Conservation (phyloP, 1,140 invertebrate species). For the Drosophila malerkotliana region DNA sequence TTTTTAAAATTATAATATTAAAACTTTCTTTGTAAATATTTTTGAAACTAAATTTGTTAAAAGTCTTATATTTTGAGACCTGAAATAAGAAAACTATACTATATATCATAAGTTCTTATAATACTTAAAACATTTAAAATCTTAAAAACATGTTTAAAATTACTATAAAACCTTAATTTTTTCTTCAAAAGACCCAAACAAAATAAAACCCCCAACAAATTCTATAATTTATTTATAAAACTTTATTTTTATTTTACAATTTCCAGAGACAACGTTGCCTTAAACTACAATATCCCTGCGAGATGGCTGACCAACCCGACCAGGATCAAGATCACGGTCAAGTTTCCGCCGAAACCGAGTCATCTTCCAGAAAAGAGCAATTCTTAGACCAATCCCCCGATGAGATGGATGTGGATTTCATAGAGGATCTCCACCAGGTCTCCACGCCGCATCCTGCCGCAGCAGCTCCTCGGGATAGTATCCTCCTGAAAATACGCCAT, state of each 20-base stretch:
- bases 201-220: no score
- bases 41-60: no score
- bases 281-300: conserved; percentile 34
- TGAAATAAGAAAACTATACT: no score
- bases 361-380: conserved; percentile 5
- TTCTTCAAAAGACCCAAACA: not conserved
- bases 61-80: no score
- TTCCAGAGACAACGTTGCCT: conserved; percentile 46
- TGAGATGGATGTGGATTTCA: conserved; percentile 61
- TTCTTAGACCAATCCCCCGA: conserved; percentile 21
- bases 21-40: no score
- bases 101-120: no score
- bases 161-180: no score
- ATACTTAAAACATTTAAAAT: no score
- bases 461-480: conserved; percentile 62
- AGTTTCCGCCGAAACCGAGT: not conserved
- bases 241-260: no score
- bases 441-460: conserved; percentile 3
- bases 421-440: conserved; percentile 47
- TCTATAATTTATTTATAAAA: no score
- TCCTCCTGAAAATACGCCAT: conserved; percentile 73
- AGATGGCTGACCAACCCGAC: not conserved
- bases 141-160: no score
- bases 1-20: no score
- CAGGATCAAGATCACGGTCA: conserved; percentile 2